These are phyloP conservation scores for Hypomecis atomaria DNA, from an alignment of 2,888 invertebrate genomes.

Conservation along the genomic window DNA sequence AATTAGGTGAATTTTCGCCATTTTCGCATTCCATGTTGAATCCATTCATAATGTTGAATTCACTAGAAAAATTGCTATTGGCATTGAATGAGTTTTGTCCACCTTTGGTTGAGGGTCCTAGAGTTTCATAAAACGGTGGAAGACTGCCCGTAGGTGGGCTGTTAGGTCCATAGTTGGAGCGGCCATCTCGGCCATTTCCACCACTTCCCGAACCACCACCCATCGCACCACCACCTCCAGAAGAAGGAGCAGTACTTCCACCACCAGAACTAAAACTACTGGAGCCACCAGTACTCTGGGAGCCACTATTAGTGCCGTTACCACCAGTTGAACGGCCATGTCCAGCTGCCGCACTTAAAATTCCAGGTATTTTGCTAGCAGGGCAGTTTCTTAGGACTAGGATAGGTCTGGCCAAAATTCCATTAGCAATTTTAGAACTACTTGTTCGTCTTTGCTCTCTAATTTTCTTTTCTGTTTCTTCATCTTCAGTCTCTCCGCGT, in stretches of 20 bases:
- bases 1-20: slow-evolving; percentile 84
- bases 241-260: slow-evolving; percentile 83
- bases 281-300: slow-evolving; percentile 79
- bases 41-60: slow-evolving; percentile 88
- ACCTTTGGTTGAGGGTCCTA: slow-evolving; percentile 87
- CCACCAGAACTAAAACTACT: slow-evolving; percentile 84
- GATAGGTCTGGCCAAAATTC: slow-evolving; percentile 80
- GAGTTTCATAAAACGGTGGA: slow-evolving; percentile 95
- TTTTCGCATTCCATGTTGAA: slow-evolving; percentile 91
- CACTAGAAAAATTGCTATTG: slow-evolving; percentile 87
- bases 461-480: slow-evolving; percentile 88
- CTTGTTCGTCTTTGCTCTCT: slow-evolving; percentile 88
- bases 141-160: slow-evolving; percentile 94
- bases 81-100: slow-evolving; percentile 91
- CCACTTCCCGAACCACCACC: slow-evolving; percentile 91
- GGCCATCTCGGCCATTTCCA: slow-evolving; percentile 91
- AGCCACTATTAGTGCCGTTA: slow-evolving; percentile 79
- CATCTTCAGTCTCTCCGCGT: slow-evolving; percentile 87
- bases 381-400: slow-evolving; percentile 84
- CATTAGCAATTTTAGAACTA: slow-evolving; percentile 87
- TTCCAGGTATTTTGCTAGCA: slow-evolving; percentile 86
- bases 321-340: slow-evolving; percentile 89
- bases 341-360: slow-evolving; percentile 90
- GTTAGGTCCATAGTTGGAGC: slow-evolving; percentile 94
- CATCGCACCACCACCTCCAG: slow-evolving; percentile 85